Percentiles rank a stretch among this genome's conserved stretches.
Conservation (phyloP, 2,888 invertebrate genomes). For the Philhelius pedissequus region DNA sequence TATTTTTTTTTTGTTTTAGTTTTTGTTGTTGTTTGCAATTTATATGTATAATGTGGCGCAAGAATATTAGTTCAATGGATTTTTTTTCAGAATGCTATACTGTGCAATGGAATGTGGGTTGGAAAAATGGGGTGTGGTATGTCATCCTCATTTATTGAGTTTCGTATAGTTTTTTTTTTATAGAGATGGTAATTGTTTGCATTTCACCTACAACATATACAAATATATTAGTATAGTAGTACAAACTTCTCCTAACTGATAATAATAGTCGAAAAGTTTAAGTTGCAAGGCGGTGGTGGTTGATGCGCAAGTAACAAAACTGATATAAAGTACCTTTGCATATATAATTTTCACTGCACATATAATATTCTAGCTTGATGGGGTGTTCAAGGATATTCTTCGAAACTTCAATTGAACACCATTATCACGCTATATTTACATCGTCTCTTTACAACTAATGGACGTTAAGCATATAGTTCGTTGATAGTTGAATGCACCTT, state of each 20-base stretch:
- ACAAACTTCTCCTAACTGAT: constrained; percentile 50
- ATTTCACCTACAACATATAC: no score
- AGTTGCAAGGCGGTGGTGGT: not conserved
- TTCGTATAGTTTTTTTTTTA: no score
- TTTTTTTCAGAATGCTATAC: constrained; percentile 48
- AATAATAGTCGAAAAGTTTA: constrained; percentile 63
- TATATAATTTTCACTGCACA: no score
- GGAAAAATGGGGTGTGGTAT: not conserved
- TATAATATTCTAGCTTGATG: not conserved
- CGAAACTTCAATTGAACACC: not conserved
- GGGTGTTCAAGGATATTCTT: not conserved
- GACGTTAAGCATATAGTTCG: constrained; percentile 21
- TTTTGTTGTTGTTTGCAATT: not conserved
- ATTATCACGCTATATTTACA: constrained; percentile 13
- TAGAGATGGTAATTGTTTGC: not conserved
- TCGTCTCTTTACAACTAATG: constrained; percentile 23
- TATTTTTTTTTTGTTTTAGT: not conserved
- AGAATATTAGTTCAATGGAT: constrained; percentile 59
- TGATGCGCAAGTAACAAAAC: not conserved
- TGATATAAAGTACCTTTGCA: no score
- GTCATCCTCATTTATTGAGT: not conserved
- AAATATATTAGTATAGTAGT: constrained; percentile 4
- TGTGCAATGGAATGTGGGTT: not conserved
- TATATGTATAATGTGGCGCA: constrained; percentile 35
- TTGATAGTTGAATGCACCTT: constrained; percentile 28